Evolutionary conservation across 1,140 invertebrate genomes (phyloP).

Genomic region (Mycetomoellerius zeteki): DNA sequence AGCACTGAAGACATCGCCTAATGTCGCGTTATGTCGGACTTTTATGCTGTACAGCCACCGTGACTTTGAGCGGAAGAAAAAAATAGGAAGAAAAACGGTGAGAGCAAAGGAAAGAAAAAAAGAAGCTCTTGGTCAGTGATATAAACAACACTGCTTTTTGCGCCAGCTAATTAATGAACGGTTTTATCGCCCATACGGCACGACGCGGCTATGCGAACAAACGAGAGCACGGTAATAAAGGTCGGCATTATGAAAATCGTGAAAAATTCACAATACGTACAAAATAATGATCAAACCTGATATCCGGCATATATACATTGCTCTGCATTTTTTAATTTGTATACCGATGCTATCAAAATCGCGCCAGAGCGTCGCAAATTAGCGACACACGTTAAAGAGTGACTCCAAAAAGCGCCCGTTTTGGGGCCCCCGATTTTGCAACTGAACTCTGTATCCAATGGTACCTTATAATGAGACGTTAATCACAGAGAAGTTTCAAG

Average conservation of each 20-base stretch:
- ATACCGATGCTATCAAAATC: constrained; percentile 14
- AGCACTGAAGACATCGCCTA: background rate
- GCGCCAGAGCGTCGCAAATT: too few relatives aligned
- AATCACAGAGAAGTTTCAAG: too few relatives aligned
- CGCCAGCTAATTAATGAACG: constrained; percentile 44
- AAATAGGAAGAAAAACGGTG: background rate
- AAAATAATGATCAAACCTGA: constrained; percentile 8
- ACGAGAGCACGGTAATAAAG: constrained; percentile 19
- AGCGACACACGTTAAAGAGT: background rate
- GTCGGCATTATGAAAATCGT: constrained; percentile 46
- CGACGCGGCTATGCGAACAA: constrained; percentile 13
- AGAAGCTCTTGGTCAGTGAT: background rate
- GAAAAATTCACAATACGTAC: background rate
- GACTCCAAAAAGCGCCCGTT: too few relatives aligned
- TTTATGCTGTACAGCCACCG: background rate
- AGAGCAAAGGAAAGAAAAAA: background rate
- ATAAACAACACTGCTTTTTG: constrained; percentile 50
- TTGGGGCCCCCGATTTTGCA: too few relatives aligned
- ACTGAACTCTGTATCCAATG: too few relatives aligned
- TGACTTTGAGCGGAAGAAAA: background rate
- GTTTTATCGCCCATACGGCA: constrained; percentile 25
- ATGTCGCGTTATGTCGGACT: background rate
- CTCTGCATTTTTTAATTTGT: background rate
- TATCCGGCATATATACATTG: background rate
- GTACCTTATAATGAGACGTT: too few relatives aligned